phyloP scores from a whole-genome alignment of 2,113 vertebrate species.

The Caranx ignobilis region DNA sequence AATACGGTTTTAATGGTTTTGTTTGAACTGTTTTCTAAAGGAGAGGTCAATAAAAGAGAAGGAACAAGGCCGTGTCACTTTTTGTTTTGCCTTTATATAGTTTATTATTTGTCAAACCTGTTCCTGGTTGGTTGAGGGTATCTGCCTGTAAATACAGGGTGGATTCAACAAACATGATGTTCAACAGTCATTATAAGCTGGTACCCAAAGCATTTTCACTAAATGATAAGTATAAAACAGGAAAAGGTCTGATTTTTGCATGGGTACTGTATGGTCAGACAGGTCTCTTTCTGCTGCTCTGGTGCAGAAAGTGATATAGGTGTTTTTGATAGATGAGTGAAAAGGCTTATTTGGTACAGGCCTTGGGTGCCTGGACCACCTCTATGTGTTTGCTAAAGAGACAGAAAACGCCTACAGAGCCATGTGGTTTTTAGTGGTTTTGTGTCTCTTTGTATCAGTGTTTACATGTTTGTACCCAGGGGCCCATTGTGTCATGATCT shows the following conservation, averaged over 20 bases:
- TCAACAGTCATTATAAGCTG: background rate
- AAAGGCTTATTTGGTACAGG: background rate
- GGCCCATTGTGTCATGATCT: background rate
- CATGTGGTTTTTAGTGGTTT: background rate
- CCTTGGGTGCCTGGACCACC: background rate
- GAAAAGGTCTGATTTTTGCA: background rate
- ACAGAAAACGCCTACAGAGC: background rate
- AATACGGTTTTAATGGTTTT: constrained; percentile 74
- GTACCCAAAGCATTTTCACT: background rate
- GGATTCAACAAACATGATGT: background rate
- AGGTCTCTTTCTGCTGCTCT: background rate
- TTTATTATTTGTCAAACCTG: constrained; percentile 26
- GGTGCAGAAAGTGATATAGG: background rate
- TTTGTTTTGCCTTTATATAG: constrained; percentile 24
- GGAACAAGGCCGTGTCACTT: constrained; percentile 21
- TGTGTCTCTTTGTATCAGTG: background rate
- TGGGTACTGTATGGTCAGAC: too few species aligned
- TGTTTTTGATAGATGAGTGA: background rate
- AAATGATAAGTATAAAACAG: background rate
- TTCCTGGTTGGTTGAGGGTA: constrained; percentile 4
- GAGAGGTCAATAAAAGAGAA: constrained; percentile 74
- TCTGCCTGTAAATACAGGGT: background rate
- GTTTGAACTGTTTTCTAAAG: constrained; percentile 74
- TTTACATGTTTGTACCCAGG: too few species aligned
- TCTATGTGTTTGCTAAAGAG: background rate